Conservation (phyloP, 1,140 invertebrate genomes). For the Aricia agestis region DNA sequence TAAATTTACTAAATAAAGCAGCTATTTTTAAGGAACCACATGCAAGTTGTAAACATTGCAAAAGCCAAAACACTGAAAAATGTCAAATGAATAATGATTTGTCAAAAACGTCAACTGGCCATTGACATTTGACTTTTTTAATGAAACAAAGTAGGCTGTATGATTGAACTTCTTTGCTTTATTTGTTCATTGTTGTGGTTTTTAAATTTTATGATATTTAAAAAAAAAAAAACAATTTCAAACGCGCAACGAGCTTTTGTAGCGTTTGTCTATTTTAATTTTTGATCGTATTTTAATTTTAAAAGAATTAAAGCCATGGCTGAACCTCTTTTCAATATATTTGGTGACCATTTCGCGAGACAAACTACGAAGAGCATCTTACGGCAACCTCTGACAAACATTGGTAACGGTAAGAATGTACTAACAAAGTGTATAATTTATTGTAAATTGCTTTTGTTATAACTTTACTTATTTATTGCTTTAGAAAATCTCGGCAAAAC, state of each 20-base stretch:
- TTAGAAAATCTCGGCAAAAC: conserved; percentile 65
- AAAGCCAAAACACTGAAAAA: not conserved
- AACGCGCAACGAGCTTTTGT: too few relatives aligned
- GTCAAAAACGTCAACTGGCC: too few relatives aligned
- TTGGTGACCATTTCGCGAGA: conserved; percentile 53
- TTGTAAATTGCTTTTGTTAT: too few relatives aligned
- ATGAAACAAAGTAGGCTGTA: too few relatives aligned
- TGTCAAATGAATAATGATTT: too few relatives aligned
- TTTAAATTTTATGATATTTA: too few relatives aligned
- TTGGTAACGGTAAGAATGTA: conserved; percentile 43
- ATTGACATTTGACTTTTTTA: too few relatives aligned
- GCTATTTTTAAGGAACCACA: not conserved
- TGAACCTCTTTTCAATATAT: conserved; percentile 67
- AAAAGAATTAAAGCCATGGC: conserved; percentile 37
- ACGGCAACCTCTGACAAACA: conserved; percentile 54
- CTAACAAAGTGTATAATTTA: not conserved
- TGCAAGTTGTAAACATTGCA: not conserved
- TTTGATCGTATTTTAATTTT: too few relatives aligned
- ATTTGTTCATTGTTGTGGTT: too few relatives aligned
- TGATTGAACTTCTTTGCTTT: too few relatives aligned
- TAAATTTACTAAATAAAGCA: not conserved
- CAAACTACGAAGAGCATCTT: conserved; percentile 50
- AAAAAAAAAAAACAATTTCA: too few relatives aligned
- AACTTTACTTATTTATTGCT: conserved; percentile 8
- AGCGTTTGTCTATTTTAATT: too few relatives aligned